Base-by-base conservation (phyloP, 2,113 vertebrate genomes). In the Cariama cristata region DNA sequence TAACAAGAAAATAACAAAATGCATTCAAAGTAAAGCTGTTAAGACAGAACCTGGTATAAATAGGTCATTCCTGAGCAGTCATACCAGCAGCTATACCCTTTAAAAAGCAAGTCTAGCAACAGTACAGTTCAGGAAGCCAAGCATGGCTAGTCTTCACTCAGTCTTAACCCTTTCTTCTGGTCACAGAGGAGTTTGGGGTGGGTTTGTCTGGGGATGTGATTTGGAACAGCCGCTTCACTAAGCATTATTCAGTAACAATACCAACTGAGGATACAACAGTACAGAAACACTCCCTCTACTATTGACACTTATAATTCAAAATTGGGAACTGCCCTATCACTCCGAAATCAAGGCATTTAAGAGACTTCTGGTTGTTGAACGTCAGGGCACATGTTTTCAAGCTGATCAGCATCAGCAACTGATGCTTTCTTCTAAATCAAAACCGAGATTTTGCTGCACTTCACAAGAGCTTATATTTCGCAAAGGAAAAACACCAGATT, bases 1-100 rank as follows among this genome's bases (percentile, higher is more conserved):
- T 67, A 95, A 96, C 47, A 88, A 79, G 80, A 24, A 84, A 95
- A 72, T 15, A 84, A 58, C 66, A 97, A 68, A 90, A 59, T 63
- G 53, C 71, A 40, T 97, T 94, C 47, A 62, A 94, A 96, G 45
- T 56, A 95, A 14, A 89, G 75, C 50, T 92, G 63, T 88, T 92
- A 86, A 87, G 42, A 86, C 27, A 91, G 62, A 94, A 81, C 1
- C 19, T 26, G 3, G 26, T 53, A 27, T 69, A 81, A 75, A 72
- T 5, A 90, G 17, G 24, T 76, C 12, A 64, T 14, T 95, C 60
- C 58, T 58, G 38, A 88, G 32, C 14, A 90, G 28, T 5, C 49
- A 49, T 5, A 76, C 8, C n/a, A 81, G 20, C 68, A 85, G 56
- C 69, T 85, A 30, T 24, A 72, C 11, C 3, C 63, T 92, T 71